These are phyloP conservation scores for Pogonocichla stellata DNA, from an alignment of 2,113 vertebrate genomes.

Conservation along the genomic window DNA sequence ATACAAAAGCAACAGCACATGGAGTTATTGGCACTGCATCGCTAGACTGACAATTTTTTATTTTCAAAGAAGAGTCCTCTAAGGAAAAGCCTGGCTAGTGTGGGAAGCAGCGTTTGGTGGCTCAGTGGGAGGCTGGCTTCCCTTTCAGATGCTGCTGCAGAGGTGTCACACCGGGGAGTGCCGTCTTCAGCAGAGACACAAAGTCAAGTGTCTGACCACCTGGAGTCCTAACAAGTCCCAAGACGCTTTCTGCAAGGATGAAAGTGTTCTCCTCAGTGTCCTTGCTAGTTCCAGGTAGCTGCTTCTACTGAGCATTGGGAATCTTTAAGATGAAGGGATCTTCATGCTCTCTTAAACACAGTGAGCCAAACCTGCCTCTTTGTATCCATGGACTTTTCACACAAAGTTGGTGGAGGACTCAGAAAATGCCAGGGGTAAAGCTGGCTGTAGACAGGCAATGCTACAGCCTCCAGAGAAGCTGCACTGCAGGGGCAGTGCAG, in stretches of 20 bases:
- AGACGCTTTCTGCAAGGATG: conserved; percentile 1
- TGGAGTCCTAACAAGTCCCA: conserved; percentile 56
- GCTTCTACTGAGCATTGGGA: not conserved
- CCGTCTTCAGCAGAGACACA: conserved; percentile 32
- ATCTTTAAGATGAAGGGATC: conserved; percentile 8
- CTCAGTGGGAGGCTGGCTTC: conserved; percentile 25
- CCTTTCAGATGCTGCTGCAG: conserved; percentile 23
- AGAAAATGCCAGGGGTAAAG: not conserved
- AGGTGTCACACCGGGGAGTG: conserved; percentile 15
- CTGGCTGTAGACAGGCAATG: not conserved
- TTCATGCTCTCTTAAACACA: not conserved
- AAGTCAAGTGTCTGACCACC: conserved; percentile 48
- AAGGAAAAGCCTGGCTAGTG: not conserved
- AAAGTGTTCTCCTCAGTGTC: conserved; percentile 44
- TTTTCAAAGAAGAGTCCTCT: conserved; percentile 37
- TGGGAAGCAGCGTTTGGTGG: conserved; percentile 37
- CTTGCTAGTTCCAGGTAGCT: not conserved
- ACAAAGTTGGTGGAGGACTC: not conserved
- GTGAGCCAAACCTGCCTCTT: not conserved
- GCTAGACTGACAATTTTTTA: conserved; percentile 16
- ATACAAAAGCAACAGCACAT: not conserved
- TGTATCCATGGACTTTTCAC: not conserved
- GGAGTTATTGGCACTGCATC: conserved; percentile 7
- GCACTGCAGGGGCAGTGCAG: not conserved
- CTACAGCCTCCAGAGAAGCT: not conserved